Evolutionary conservation across 2,797 vertebrate genomes (phyloP).

Genomic region (Tragelaphus eurycerus): DNA sequence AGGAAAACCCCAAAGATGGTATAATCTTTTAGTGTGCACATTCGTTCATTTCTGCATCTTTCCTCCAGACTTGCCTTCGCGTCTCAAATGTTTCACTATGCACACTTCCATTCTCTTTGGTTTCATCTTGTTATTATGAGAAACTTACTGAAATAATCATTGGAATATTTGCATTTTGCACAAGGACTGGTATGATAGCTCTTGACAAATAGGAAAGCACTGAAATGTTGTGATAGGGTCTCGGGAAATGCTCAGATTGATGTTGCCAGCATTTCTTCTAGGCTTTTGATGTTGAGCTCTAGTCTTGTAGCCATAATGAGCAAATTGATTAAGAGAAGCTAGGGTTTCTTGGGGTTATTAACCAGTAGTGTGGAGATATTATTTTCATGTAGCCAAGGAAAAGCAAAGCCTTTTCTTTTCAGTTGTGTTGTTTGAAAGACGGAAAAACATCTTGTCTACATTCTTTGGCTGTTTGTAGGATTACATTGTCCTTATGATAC

Average conservation of each 20-base stretch:
- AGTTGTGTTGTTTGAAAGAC: slow-evolving; percentile 34
- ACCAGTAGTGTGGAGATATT: slow-evolving; percentile 48
- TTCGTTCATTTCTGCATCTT: slow-evolving; percentile 48
- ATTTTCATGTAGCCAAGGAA: slow-evolving; percentile 35
- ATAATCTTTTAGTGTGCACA: slow-evolving; percentile 42
- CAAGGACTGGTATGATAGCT: slow-evolving; percentile 79
- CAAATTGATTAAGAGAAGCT: slow-evolving; percentile 59
- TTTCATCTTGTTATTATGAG: slow-evolving; percentile 58
- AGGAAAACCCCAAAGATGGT: slow-evolving; percentile 72
- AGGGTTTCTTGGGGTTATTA: slow-evolving; percentile 49
- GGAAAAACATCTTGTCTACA: slow-evolving; percentile 30
- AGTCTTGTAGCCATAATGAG: slow-evolving; percentile 69
- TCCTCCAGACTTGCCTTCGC: slow-evolving; percentile 60
- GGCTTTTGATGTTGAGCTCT: slow-evolving; percentile 69
- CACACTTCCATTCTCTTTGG: slow-evolving; percentile 66
- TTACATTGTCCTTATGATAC: slow-evolving; percentile 60
- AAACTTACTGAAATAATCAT: slow-evolving; percentile 66
- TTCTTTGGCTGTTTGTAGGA: slow-evolving; percentile 40
- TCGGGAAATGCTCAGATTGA: slow-evolving; percentile 60
- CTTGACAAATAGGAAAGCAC: slow-evolving; percentile 77
- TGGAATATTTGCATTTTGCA: slow-evolving; percentile 85
- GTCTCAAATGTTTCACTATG: slow-evolving; percentile 70
- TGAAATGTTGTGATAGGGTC: slow-evolving; percentile 72
- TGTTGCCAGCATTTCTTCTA: slow-evolving; percentile 71
- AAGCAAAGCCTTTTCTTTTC: slow-evolving; percentile 40